A percentile compares a stretch with the other conserved stretches of the same genome.
Conservation (phyloP, 2,797 vertebrate species). For the Tamandua tetradactyla region DNA sequence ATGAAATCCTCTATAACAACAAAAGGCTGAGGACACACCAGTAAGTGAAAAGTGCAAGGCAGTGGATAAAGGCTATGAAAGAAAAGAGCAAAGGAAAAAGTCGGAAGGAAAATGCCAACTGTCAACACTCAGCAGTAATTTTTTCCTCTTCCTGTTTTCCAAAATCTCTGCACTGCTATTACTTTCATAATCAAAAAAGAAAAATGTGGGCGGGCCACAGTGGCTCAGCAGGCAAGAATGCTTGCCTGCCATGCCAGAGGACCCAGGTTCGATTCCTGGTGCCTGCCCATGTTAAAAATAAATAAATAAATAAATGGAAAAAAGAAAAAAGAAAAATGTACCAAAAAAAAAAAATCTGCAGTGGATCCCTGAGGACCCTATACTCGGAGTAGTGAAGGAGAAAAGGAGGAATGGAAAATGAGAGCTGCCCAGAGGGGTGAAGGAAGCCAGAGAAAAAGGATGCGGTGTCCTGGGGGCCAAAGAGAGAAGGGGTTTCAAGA, state of each 20-base stretch:
- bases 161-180: constrained; percentile 16
- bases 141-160: not conserved
- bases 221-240: too few species aligned
- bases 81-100: not conserved
- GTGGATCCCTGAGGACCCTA: not conserved
- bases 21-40: not conserved
- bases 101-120: not conserved
- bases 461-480: not conserved
- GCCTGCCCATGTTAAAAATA: too few species aligned
- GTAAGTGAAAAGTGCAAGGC: not conserved
- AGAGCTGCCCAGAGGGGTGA: fast-evolving
- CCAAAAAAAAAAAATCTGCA: not conserved
- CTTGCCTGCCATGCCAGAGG: too few species aligned
- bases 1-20: not conserved
- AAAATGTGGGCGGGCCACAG: too few species aligned
- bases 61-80: not conserved
- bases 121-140: not conserved
- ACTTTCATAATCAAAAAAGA: constrained; percentile 10
- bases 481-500: not conserved
- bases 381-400: not conserved
- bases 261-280: too few species aligned
- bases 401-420: not conserved
- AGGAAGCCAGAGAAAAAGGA: not conserved
- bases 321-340: not conserved
- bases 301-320: too few species aligned